Conservation (phyloP, 2,797 vertebrate genomes). For the Hirundo rustica region DNA sequence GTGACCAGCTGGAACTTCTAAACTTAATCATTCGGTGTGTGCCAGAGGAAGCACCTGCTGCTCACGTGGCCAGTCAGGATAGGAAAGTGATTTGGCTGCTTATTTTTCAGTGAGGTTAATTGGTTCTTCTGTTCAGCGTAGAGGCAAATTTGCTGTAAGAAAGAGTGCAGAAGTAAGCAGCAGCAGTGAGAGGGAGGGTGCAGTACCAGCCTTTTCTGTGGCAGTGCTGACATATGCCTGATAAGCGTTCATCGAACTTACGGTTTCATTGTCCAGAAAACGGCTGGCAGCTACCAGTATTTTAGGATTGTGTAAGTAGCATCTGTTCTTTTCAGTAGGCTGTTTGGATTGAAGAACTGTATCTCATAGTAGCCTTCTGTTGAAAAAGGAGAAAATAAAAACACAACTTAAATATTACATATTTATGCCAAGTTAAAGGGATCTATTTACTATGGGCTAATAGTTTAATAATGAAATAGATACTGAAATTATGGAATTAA, state of each 20-base stretch:
- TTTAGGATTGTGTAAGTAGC: not conserved
- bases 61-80: not conserved
- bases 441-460: not conserved
- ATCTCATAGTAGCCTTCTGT: not conserved
- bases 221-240: not conserved
- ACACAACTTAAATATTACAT: not conserved
- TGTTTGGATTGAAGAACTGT: not conserved
- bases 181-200: not conserved
- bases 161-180: not conserved
- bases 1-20: not conserved
- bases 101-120: not conserved
- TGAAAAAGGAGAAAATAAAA: not conserved
- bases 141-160: not conserved
- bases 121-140: not conserved
- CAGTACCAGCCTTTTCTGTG: not conserved
- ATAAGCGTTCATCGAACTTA: not conserved
- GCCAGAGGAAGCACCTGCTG: not conserved
- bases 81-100: not conserved
- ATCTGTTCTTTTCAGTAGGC: not conserved
- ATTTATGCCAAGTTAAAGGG: not conserved
- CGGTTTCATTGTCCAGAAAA: not conserved
- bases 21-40: not conserved
- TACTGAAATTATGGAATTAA: not conserved
- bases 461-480: not conserved
- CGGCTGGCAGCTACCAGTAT: not conserved